phyloP scores from a whole-genome alignment of 1,140 invertebrate genomes.

The Sinonovacula constricta region DNA sequence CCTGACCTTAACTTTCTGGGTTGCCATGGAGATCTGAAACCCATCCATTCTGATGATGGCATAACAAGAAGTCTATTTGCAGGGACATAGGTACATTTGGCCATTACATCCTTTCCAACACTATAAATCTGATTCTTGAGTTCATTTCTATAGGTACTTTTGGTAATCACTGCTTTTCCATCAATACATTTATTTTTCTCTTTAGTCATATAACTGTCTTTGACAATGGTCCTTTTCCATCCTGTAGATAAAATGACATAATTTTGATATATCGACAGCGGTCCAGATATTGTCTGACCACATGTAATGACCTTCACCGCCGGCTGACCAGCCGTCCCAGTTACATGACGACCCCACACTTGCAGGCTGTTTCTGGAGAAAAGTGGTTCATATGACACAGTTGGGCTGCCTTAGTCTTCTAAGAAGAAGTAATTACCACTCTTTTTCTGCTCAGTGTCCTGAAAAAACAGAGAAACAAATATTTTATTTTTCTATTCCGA shows the following conservation, averaged over 20 bases:
- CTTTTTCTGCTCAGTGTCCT: conserved; percentile 98
- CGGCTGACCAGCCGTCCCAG: neutral
- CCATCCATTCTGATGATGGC: no score
- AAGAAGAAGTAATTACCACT: conserved; percentile 99
- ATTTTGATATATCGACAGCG: neutral
- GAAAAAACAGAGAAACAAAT: conserved; percentile 67
- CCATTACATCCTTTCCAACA: no score
- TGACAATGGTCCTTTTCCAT: conserved; percentile 5
- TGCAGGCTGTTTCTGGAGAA: conserved; percentile 28
- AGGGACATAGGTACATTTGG: no score
- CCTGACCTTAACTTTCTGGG: neutral
- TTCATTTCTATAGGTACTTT: neutral
- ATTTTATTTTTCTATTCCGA: no score
- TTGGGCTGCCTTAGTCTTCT: conserved; percentile 86
- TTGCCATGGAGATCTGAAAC: no score
- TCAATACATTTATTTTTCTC: neutral
- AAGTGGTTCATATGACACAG: conserved; percentile 14
- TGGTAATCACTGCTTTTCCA: no score
- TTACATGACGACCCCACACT: conserved; percentile 1
- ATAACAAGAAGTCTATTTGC: no score
- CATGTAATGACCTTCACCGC: neutral
- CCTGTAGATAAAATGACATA: neutral
- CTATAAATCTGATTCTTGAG: conserved; percentile 4
- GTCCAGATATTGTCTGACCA: neutral
- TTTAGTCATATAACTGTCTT: neutral